A percentile compares a stretch with the other conserved stretches of the same genome.
Evolutionary conservation across 64 coral and sea anemone species (phyloP).

Genomic region (Anthopleura sola): DNA sequence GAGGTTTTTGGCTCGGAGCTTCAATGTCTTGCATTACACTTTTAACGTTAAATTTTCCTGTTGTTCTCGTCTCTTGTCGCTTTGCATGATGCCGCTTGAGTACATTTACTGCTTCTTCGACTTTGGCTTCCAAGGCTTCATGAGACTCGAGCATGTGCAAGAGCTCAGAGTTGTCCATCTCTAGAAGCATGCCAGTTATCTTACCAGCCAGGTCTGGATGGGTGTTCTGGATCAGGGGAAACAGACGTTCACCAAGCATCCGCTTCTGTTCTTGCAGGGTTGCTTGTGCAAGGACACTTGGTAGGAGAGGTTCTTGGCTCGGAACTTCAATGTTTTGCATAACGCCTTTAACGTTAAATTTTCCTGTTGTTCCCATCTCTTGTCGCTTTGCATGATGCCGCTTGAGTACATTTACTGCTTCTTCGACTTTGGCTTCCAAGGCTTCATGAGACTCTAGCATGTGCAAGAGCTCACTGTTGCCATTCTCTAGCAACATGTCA

Average conservation of each 20-base stretch:
- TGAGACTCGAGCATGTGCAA: conserved; percentile 88
- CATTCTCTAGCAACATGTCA: conserved; percentile 93
- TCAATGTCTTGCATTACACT: too few species aligned
- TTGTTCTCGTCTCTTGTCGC: too few species aligned
- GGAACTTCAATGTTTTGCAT: too few species aligned
- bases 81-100: too few species aligned
- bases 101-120: conserved; percentile 79
- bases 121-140: conserved; percentile 78
- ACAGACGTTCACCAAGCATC: conserved; percentile 89
- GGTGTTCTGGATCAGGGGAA: conserved; percentile 68
- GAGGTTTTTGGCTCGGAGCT: conserved; percentile 79
- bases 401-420: too few species aligned
- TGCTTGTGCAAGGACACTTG: conserved; percentile 56
- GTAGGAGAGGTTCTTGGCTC: conserved; percentile 77
- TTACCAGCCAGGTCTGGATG: conserved; percentile 85
- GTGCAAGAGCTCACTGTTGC: conserved; percentile 89
- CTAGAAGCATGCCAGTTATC: conserved; percentile 91
- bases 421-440: conserved; percentile 70
- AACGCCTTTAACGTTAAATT: too few species aligned
- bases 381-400: too few species aligned
- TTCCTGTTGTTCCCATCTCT: too few species aligned
- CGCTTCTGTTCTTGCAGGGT: conserved; percentile 73
- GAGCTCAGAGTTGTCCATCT: conserved; percentile 93
- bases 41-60: too few species aligned
- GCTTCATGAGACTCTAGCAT: conserved; percentile 92